Base-by-base conservation (phyloP, 2,113 vertebrate genomes). In the Plecotus auritus region DNA sequence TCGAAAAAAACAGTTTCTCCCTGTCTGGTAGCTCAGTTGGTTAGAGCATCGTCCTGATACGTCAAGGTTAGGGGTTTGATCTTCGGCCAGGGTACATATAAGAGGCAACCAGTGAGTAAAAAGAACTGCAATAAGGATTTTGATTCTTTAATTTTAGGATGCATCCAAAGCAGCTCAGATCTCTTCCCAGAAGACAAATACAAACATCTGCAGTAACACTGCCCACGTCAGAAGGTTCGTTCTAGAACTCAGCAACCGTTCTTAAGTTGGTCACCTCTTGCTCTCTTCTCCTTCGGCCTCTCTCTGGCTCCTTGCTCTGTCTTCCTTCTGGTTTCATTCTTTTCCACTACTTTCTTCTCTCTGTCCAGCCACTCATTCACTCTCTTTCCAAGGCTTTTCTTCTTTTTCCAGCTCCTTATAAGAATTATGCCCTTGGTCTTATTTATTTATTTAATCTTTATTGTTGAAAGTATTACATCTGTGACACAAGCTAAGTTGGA, bases 221-320 rank as follows among this genome's bases (percentile, higher is more conserved):
- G 92, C 67, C 51, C 22, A 9, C 76, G 93, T 97, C 83, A 91
- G 88, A 91, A 90, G 96, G 85, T 85, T 61, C 30, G 40, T 67
- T 83, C 51, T 56, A 10, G 59, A 76, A 77, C 54, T 94, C 69
- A 87, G 51, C 32, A 59, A 56, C 30, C 54, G n/a, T 59, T 82
- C 42, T 54, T 69, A 23, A 64, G 12, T 14, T 84, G 54, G 51
- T 77, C 13, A 23, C 37, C 12, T 32, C 40, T 88, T 91, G 56
- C 30, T 84, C 76, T 83, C 32, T 59, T 78, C 64, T 83, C 12
- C 73, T 49, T 14, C 49, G 87, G 80, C n/a, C 64, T 95, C 72
- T 51, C 40, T 85, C 40, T 22, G 45, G 22, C 37, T 74, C n/a
- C 56, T 82, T 61, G 45, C 16, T 89, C 72, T 69, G 16, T 35